These are phyloP conservation scores for Amblyopsis rosae DNA, from an alignment of 2,113 vertebrate species.

Conservation along the genomic window DNA sequence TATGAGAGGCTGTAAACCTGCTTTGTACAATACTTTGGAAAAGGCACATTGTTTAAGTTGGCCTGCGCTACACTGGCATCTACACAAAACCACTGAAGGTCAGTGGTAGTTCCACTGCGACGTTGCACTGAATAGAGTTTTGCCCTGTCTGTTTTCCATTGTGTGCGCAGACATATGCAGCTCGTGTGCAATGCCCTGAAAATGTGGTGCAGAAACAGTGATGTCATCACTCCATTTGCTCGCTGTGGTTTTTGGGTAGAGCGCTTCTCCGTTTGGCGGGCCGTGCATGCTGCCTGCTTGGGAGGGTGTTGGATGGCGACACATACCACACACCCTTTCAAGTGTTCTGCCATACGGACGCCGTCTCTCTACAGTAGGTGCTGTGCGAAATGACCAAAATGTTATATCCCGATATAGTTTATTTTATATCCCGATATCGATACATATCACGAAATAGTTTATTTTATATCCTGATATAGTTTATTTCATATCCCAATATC, in stretches of 20 bases:
- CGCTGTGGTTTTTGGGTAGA: constrained; percentile 57
- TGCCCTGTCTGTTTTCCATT: constrained; percentile 53
- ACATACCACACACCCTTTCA: neutral
- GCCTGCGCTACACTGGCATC: constrained; percentile 35
- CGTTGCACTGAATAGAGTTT: neutral
- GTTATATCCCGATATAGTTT: too few species aligned
- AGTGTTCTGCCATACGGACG: too few species aligned
- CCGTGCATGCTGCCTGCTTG: constrained; percentile 27
- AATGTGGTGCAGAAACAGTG: constrained; percentile 52
- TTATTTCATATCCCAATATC: too few species aligned
- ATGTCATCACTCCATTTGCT: constrained; percentile 57
- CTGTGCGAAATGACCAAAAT: too few species aligned
- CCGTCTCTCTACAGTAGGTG: too few species aligned
- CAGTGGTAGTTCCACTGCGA: constrained; percentile 14
- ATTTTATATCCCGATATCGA: too few species aligned
- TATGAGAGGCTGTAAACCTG: constrained; percentile 24
- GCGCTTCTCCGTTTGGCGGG: constrained; percentile 40
- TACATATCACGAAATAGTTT: too few species aligned
- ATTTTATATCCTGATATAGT: too few species aligned
- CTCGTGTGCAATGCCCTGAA: constrained; percentile 44
- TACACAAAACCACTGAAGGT: constrained; percentile 42
- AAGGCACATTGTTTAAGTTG: constrained; percentile 31
- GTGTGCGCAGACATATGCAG: constrained; percentile 38
- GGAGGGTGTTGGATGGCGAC: constrained; percentile 21
- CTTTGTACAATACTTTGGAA: constrained; percentile 23